These are phyloP conservation scores for Tringa solitaria DNA, from an alignment of 2,113 vertebrate genomes.

Conservation along the genomic window DNA sequence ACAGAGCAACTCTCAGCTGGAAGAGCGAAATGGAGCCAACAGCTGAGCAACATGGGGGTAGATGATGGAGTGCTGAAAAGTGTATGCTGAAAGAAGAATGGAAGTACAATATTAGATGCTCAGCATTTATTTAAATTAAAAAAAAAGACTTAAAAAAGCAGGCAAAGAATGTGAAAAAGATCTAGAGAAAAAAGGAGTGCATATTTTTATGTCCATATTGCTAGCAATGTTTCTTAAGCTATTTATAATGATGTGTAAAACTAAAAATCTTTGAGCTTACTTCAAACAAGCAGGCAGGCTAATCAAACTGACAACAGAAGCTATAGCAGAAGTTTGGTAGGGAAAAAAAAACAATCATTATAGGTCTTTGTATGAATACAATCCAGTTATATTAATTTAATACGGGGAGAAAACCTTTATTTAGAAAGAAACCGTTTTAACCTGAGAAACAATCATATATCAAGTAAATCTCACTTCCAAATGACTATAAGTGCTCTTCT, in stretches of 20 bases:
- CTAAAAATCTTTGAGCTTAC: background rate
- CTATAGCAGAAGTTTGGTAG: background rate
- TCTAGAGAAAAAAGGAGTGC: background rate
- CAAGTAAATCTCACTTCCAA: background rate
- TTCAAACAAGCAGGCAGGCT: background rate
- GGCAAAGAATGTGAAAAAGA: background rate
- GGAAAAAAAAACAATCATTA: background rate
- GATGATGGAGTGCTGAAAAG: background rate
- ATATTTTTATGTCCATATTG: background rate
- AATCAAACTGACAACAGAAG: constrained; percentile 11
- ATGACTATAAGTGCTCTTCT: background rate
- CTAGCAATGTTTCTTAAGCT: background rate
- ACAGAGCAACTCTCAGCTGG: background rate
- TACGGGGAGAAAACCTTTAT: background rate
- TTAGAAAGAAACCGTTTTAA: background rate
- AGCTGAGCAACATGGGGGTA: background rate
- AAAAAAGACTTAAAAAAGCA: background rate
- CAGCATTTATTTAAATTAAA: background rate
- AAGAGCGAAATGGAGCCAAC: background rate
- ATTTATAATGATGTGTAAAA: background rate
- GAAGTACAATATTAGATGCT: background rate
- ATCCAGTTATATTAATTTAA: background rate
- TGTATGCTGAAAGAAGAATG: background rate
- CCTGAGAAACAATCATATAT: background rate
- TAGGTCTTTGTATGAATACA: background rate